phyloP scores from a whole-genome alignment of 53 echinoderm and acorn worm species.

The Paracentrotus lividus region DNA sequence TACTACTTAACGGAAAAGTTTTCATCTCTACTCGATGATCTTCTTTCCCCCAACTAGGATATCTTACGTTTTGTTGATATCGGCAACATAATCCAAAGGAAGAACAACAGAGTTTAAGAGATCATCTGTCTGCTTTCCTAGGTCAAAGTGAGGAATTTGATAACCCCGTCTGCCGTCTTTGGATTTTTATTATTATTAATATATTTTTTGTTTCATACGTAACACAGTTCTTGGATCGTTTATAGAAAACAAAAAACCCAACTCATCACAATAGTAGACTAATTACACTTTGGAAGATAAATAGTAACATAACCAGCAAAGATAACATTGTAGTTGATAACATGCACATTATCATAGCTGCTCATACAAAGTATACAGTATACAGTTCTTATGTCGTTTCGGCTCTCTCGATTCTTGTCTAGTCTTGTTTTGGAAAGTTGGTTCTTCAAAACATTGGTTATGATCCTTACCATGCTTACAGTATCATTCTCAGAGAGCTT shows the following conservation, averaged over 20 bases:
- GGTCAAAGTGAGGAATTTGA: neutral
- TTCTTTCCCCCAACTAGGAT: neutral
- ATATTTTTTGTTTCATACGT: neutral
- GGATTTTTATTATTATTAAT: neutral
- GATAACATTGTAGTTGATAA: neutral
- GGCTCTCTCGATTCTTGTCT: no score
- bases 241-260: neutral
- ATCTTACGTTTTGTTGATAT: neutral
- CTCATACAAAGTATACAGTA: neutral
- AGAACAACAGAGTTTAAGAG: neutral
- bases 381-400: neutral
- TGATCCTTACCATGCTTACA: no score
- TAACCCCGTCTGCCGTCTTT: neutral
- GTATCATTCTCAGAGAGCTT: no score
- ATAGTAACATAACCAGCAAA: neutral
- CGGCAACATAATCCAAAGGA: neutral
- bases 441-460: no score
- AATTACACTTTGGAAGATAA: no score
- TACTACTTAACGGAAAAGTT: neutral
- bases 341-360: conserved; percentile 11
- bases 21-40: neutral
- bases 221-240: neutral
- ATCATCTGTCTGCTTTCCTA: neutral
- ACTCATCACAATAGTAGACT: neutral
- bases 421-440: no score